phyloP scores from a whole-genome alignment of 2,113 vertebrate genomes.

The Saccopteryx leptura region DNA sequence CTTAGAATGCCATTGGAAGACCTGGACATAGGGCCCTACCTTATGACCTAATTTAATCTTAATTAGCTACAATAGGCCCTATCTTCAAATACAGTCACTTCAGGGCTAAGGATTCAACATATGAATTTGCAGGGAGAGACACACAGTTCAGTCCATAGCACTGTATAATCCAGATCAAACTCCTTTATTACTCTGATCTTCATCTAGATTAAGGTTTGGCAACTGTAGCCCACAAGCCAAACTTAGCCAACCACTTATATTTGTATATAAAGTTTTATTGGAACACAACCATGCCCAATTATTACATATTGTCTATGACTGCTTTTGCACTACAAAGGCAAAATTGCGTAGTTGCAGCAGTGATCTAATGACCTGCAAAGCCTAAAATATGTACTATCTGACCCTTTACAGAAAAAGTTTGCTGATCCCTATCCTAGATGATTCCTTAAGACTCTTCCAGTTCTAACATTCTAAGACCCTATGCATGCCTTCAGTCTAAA shows the following conservation, averaged over 20 bases:
- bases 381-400: slow-evolving; percentile 6
- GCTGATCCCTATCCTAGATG: background rate
- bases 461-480: background rate
- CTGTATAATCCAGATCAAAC: background rate
- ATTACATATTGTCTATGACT: background rate
- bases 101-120: background rate
- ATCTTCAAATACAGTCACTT: background rate
- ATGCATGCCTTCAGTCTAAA: background rate
- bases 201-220: background rate
- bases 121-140: background rate
- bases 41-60: background rate
- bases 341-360: background rate
- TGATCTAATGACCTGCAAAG: background rate
- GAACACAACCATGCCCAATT: background rate
- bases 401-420: background rate
- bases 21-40: background rate
- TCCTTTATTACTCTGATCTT: background rate
- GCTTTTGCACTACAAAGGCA: background rate
- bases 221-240: background rate
- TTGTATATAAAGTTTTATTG: background rate
- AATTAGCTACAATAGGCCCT: background rate
- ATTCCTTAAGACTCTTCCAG: background rate
- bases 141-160: background rate
- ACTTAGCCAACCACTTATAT: background rate
- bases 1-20: background rate